Conservation (phyloP, 1,140 invertebrate species). For the Cotesia chilonis region DNA sequence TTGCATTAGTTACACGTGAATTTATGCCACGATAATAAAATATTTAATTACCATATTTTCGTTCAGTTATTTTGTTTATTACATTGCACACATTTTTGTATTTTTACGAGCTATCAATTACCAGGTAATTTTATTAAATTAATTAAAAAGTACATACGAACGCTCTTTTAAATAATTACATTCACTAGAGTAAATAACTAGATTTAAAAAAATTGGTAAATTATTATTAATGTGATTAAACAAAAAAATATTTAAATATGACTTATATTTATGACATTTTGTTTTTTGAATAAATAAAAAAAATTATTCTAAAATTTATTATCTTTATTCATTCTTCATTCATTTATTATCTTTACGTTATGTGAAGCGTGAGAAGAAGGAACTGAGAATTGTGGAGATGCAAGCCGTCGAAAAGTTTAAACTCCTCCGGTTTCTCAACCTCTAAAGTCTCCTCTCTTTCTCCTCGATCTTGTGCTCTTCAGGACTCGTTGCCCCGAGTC, state of each 20-base stretch:
- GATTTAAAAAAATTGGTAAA: no score
- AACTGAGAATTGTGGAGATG: slow-evolving; percentile 40
- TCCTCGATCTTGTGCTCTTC: slow-evolving; percentile 40
- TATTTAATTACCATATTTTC: not conserved
- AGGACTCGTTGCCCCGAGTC: slow-evolving; percentile 35
- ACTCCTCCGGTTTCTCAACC: slow-evolving; percentile 39
- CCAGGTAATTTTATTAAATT: no score
- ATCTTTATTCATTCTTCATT: no score
- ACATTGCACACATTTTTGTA: not conserved
- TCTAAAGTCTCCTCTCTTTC: not conserved
- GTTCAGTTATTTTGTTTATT: not conserved
- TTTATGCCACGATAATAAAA: slow-evolving; percentile 17
- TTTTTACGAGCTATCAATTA: not conserved
- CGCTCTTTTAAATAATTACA: no score
- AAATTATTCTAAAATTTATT: no score
- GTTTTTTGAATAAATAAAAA: no score
- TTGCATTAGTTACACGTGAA: slow-evolving; percentile 25
- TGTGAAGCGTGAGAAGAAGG: slow-evolving; percentile 24
- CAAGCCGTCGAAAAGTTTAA: slow-evolving; percentile 56
- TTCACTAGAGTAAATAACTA: no score
- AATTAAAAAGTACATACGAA: no score
- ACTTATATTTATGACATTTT: no score
- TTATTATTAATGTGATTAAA: not conserved
- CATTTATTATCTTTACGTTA: no score
- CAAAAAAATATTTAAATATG: not conserved